Base-by-base conservation (phyloP, 2,113 vertebrate species). In the Canis aureus region DNA sequence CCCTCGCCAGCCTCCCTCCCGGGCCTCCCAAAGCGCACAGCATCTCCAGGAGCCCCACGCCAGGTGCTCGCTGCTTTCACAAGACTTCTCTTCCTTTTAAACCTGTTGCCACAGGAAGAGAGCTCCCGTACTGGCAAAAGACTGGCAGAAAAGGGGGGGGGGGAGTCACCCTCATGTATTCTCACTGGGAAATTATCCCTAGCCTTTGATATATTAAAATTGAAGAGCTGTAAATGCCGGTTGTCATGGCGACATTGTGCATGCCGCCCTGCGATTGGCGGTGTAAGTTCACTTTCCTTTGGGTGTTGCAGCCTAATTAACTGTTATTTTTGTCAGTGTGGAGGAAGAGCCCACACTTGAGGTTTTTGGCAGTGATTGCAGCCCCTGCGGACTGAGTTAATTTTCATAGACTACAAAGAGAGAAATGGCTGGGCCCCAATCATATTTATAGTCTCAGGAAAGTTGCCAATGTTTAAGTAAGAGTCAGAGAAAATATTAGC, bases 231-330 rank as follows among this genome's bases (percentile, higher is more conserved):
- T 98, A 98, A 98, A 98, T 98, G 98, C 96, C 78, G 91, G 99
- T 99, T 98, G 98, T 97, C 98, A 99, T 98, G 98, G 98, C 80
- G 94, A 99, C 96, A 32, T 82, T 98, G 96, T 97, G 97, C 98
- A 97, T 97, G 98, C 97, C 51, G 51, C 83, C 97, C 89, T 13
- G 62, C 0, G n/a, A 98, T 97, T 98, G 98, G 98, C 80, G 76
- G 23, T 94, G 83, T 91, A 82, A 98, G 98, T 98, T 98, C 98
- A 97, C 97, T 98, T 98, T 98, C 98, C 98, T 98, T 98, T 96
- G 98, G 98, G 98, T 98, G 98, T 98, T 98, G 98, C 98, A 98
- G 97, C 85, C 98, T 99, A 98, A 99, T 99, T 98, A 98, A 98
- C 98, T 97, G 97, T 88, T 98, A 97, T 96, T 98, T 99, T 98